phyloP scores from a whole-genome alignment of 2,888 invertebrate genomes.

The Octonoba sinensis region DNA sequence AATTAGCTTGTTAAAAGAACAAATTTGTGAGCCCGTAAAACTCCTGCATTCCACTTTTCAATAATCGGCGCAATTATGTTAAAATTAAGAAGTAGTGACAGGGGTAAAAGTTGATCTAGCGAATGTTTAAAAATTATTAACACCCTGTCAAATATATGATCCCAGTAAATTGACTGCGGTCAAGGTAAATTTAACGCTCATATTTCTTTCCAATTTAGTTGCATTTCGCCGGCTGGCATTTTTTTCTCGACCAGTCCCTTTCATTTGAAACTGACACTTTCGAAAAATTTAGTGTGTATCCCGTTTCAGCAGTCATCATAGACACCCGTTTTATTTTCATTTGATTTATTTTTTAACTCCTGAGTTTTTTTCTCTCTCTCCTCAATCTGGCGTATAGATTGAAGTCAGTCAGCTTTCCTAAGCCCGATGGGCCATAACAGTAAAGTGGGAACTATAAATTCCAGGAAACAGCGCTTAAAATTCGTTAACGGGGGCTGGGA shows the following conservation, averaged over 20 bases:
- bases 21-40: background rate
- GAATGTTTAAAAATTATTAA: constrained; percentile 40
- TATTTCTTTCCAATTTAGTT: constrained; percentile 39
- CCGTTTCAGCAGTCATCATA: constrained; percentile 51
- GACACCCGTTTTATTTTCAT: constrained; percentile 39
- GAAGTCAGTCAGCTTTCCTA: constrained; percentile 33
- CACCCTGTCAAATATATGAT: constrained; percentile 45
- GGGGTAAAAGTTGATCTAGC: constrained; percentile 9
- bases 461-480: constrained; percentile 62
- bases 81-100: constrained; percentile 21
- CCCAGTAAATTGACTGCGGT: constrained; percentile 45
- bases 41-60: background rate
- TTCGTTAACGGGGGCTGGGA: constrained; percentile 58
- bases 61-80: constrained; percentile 28
- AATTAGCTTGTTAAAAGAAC: too few relatives aligned
- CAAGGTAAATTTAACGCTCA: constrained; percentile 46
- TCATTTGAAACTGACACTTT: constrained; percentile 24
- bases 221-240: constrained; percentile 32
- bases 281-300: constrained; percentile 51
- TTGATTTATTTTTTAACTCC: constrained; percentile 40
- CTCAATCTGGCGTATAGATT: constrained; percentile 39
- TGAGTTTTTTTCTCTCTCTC: background rate
- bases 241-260: constrained; percentile 13
- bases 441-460: constrained; percentile 63
- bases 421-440: constrained; percentile 63